phyloP scores from a whole-genome alignment of 2,113 vertebrate genomes.

The Brachyistius frenatus region DNA sequence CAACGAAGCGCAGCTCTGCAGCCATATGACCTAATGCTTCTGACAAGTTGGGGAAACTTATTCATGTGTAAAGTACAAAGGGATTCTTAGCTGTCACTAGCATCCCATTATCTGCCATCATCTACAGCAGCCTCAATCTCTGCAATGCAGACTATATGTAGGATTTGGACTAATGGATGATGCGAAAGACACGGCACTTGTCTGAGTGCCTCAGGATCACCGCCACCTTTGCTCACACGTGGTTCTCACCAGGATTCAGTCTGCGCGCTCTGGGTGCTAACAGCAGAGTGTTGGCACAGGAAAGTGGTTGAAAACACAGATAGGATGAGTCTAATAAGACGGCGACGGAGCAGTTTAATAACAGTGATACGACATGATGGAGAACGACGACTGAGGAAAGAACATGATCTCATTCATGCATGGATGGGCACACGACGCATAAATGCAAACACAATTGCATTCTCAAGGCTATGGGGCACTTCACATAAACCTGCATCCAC shows the following conservation, averaged over 20 bases:
- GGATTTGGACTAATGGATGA: constrained; percentile 52
- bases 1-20: constrained; percentile 7
- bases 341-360: not conserved
- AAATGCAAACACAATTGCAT: not conserved
- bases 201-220: constrained; percentile 45
- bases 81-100: constrained; percentile 55
- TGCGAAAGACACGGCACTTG: constrained; percentile 22
- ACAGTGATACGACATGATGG: constrained; percentile 1
- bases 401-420: not conserved
- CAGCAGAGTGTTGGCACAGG: not conserved
- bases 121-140: constrained; percentile 28
- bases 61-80: constrained; percentile 66
- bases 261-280: constrained; percentile 3
- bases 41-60: constrained; percentile 41
- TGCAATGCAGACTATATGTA: constrained; percentile 3
- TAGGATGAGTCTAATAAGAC: not conserved
- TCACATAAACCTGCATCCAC: not conserved
- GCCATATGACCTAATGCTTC: constrained; percentile 46
- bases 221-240: constrained; percentile 25
- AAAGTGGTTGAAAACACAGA: constrained; percentile 1
- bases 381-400: not conserved
- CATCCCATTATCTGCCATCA: constrained; percentile 60
- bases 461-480: not conserved
- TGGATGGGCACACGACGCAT: not conserved
- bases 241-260: constrained; percentile 8